Percentiles rank a stretch among this genome's conserved stretches.
phyloP scores from a whole-genome alignment of 2,888 invertebrate species.

The Chaetogeoica ovagalla region DNA sequence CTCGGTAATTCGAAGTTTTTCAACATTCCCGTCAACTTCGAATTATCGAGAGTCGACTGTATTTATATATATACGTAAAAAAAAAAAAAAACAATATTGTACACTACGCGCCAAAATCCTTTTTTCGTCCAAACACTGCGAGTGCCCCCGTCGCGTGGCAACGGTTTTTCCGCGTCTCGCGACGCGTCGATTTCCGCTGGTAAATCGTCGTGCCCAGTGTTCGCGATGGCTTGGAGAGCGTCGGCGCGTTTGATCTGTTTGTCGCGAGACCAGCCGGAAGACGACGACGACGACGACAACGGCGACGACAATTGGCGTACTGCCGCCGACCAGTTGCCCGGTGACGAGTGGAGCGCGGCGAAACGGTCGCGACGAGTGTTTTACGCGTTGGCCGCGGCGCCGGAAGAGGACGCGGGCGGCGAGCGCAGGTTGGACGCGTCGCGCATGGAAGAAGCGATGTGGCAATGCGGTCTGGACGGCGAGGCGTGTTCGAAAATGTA shows the following conservation, averaged over 20 bases:
- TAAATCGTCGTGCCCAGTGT: too few relatives aligned
- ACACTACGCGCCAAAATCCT: too few relatives aligned
- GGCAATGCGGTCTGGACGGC: constrained; percentile 1
- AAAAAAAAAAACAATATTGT: too few relatives aligned
- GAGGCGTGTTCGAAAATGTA: background rate
- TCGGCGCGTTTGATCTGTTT: background rate
- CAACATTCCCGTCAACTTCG: too few relatives aligned
- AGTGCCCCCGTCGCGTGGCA: too few relatives aligned
- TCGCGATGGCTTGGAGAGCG: background rate
- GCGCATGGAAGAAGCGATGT: background rate
- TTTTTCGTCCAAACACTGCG: too few relatives aligned
- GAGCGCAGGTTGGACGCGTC: background rate
- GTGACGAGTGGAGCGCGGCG: background rate
- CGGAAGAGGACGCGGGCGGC: background rate
- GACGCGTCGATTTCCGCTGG: too few relatives aligned
- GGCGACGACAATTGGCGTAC: background rate
- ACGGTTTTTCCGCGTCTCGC: too few relatives aligned
- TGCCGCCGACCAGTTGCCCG: background rate
- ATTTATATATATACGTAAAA: too few relatives aligned
- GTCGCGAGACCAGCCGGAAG: background rate
- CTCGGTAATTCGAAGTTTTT: too few relatives aligned
- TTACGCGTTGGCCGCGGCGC: background rate
- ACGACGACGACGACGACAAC: background rate
- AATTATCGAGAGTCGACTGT: too few relatives aligned
- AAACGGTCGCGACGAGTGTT: background rate